Evolutionary conservation across 2,797 vertebrate species (phyloP), one percentile per base, ranked within the genome.

Genomic region (Ctenochaetus hawaiiensis): DNA sequence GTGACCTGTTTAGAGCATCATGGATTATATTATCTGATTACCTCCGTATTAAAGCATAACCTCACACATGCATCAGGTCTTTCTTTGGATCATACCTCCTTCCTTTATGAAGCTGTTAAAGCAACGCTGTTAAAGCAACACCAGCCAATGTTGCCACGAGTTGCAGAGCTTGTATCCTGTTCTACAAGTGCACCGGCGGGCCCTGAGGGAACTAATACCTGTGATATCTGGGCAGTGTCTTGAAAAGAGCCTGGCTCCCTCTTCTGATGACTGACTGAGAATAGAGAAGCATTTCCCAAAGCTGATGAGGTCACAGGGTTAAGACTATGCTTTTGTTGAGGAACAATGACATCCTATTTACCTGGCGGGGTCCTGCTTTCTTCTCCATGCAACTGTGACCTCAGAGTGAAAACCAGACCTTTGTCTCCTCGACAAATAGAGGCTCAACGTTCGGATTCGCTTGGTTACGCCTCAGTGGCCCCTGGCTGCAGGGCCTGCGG

Each of bases 271-370:
- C 85, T 87, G 74, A 72, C 74, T 87, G 82, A 89, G 86, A 90
- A 92, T 82, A 88, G 81, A 90, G 78, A 75, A 87, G 85, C 84
- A 80, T 90, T 88, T 75, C 89, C 83, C 78, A 91, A 91, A 93
- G 92, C 92, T 91, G 92, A 95, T 92, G 91, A 94, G 94, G 93
- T 93, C 92, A 86, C 73, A 58, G 91, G 95, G 94, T 94, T 95
- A 94, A 95, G 93, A 91, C 90, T 77, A 74, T 73, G 87, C 91
- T 89, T 94, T 95, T 96, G 95, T 95, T 49, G 65, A 11, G 62
- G 67, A 62, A 95, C 94, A 96, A 95, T 94, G 72, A 90, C 90
- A 90, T 95, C 91, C 91, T 94, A 93, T 96, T 96, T 95, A 96
- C 94, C 94, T 95, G 94, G 81, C 71, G 62, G 88, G 89, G 85